Evolutionary conservation across 2,113 vertebrate genomes (phyloP), one percentile per base, ranked within the genome.

Genomic region (Heteronetta atricapilla): DNA sequence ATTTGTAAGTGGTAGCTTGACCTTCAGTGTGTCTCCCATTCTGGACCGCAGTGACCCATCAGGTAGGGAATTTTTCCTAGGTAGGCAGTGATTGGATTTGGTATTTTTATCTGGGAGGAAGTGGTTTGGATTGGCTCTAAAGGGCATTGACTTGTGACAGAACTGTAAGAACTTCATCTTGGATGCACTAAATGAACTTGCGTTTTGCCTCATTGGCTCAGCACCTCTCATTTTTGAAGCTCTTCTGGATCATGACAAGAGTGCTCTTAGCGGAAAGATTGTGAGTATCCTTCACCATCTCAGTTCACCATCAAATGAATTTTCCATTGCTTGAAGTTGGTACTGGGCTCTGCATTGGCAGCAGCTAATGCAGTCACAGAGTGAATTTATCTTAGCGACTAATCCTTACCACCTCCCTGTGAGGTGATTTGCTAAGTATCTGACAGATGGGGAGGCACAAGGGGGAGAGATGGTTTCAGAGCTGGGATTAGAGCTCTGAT

Each of bases 361-460:
- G 69, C 68, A 36, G 58, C 77, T 81, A 74, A 62, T 75, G 66
- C 64, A 66, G 38, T 66, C 70, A 62, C 40, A 56, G 82, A 83
- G 73, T 16, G 25, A 90, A 82, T 90, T 82, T 77, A 62, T 88
- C 86, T 86, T 86, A 33, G 62, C 87, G 72, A 73, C 88, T 96
- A 92, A 95, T 95, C 90, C 77, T 69, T 90, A 70, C 77, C 53
- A 73, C 69, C 62, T 95, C 66, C 25, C 55, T 66, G 31, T 60
- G 64, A 95, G 38, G 86, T 92, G 88, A 84, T 90, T 92, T 92
- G 50, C 69, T 86, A 76, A 96, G 48, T 76, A 46, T 93, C 46
- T 93, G 81, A 76, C 90, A 96, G 90, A 92, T 90, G 83, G 86
- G 68, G 55, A 82, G 76, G 66, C 44, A 29, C 0, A 1, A 31